phyloP scores from a whole-genome alignment of 2,113 vertebrate genomes.

The Proterorhinus semilunaris region DNA sequence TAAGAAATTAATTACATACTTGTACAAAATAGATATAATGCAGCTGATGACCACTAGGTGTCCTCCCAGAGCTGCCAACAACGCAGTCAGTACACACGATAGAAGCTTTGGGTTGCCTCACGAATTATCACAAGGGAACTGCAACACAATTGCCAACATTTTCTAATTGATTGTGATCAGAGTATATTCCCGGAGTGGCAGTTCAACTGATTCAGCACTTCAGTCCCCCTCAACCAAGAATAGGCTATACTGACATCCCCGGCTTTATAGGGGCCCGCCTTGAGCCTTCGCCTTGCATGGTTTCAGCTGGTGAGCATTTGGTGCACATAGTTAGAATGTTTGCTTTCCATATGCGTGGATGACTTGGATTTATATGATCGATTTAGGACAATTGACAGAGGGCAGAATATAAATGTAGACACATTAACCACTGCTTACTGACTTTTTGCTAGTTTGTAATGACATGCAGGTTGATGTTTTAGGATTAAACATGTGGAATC shows the following conservation, averaged over 20 bases:
- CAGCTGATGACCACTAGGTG: conserved; percentile 57
- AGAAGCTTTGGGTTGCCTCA: background rate
- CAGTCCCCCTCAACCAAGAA: conserved; percentile 71
- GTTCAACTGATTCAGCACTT: conserved; percentile 70
- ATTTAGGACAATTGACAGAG: no score
- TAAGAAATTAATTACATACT: no score
- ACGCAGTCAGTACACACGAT: conserved; percentile 44
- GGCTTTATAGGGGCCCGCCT: conserved; percentile 43
- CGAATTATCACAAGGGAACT: background rate
- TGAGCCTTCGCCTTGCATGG: conserved; percentile 41
- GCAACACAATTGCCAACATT: background rate
- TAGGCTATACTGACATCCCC: conserved; percentile 57
- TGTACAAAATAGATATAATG: conserved; percentile 11
- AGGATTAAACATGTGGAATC: background rate
- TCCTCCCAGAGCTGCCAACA: conserved; percentile 40
- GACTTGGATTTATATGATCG: background rate
- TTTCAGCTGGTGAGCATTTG: conserved; percentile 3
- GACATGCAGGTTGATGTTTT: no score
- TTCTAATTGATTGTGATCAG: conserved; percentile 4
- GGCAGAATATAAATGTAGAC: no score
- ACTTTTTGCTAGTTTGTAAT: no score
- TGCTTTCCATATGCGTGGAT: conserved; percentile 2
- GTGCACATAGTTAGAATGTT: background rate
- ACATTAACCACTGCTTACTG: no score
- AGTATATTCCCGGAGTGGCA: background rate